Evolutionary conservation across 2,888 invertebrate genomes (phyloP).

Genomic region (Tetheella fluctuosa): DNA sequence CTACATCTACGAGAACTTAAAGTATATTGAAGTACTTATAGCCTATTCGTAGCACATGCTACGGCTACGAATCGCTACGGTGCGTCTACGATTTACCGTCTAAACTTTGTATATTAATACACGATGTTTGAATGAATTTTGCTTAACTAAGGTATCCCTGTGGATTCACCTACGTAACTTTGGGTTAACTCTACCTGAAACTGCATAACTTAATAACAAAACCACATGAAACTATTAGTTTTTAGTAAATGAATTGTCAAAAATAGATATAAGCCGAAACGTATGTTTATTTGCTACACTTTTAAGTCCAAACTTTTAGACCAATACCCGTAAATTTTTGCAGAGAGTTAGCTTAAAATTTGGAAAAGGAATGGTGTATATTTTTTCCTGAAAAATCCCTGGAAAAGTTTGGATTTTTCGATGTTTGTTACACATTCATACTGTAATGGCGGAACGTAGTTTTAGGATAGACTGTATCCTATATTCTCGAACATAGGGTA

Average conservation of each 20-base stretch:
- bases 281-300: background rate
- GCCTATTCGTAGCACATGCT: constrained; percentile 55
- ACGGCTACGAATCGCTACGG: constrained; percentile 32
- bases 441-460: background rate
- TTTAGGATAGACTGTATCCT: background rate
- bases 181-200: background rate
- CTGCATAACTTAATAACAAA: background rate
- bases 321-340: background rate
- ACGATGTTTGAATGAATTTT: constrained; percentile 15
- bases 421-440: background rate
- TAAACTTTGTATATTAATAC: constrained; percentile 16
- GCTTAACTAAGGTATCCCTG: background rate
- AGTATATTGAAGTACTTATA: constrained; percentile 17
- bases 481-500: too few species aligned
- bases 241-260: background rate
- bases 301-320: background rate
- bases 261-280: background rate
- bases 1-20: constrained; percentile 21
- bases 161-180: background rate
- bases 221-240: background rate
- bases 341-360: background rate
- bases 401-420: background rate
- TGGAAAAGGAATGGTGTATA: background rate
- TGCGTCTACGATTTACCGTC: constrained; percentile 19
- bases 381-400: background rate